Base-by-base conservation (phyloP, 2,113 vertebrate species). In the Tichodroma muraria region DNA sequence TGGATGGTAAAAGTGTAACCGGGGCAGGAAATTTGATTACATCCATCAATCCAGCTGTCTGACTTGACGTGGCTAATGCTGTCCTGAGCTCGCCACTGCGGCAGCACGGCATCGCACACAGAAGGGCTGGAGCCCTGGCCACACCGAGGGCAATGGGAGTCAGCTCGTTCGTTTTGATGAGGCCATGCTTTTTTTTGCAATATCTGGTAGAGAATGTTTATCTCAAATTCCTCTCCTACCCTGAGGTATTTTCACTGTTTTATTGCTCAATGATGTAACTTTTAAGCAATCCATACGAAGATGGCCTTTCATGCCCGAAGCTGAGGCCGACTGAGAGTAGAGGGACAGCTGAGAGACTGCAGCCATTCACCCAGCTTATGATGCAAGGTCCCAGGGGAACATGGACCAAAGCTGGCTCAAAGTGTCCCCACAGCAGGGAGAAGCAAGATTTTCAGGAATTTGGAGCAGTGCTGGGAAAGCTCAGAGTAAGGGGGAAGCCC, bases 191-290 rank as follows among this genome's bases (percentile, higher is more conserved):
- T 86, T 82, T 95, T 88, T 88, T 80, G 76, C 40, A 95, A 88
- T 53, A 40, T 68, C 83, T 88, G 69, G 63, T 94, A 85, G 88
- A 88, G 71, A 90, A 85, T 44, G 49, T 89, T 94, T 90, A 95
- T 95, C 89, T 89, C 88, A 57, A 33, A 88, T 95, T 95, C 77
- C 65, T 91, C 72, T 86, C 72, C 88, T 64, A 83, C 56, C 33
- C 85, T 42, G 53, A 80, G 60, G 69, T 93, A 93, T 96, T 95
- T 91, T 91, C 92, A 88, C 71, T 68, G 37, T 40, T 94, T 78
- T 86, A 94, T 88, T 95, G 80, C 82, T 93, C 60, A 40, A 11
- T 93, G 76, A 91, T 13, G 82, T 65, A 78, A 95, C 61, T 84
- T 93, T 71, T 65, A 90, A 91, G 85, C 90, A 94, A 90, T 85